Conservation (phyloP, 1,140 invertebrate species). For the Drosophila sturtevanti region DNA sequence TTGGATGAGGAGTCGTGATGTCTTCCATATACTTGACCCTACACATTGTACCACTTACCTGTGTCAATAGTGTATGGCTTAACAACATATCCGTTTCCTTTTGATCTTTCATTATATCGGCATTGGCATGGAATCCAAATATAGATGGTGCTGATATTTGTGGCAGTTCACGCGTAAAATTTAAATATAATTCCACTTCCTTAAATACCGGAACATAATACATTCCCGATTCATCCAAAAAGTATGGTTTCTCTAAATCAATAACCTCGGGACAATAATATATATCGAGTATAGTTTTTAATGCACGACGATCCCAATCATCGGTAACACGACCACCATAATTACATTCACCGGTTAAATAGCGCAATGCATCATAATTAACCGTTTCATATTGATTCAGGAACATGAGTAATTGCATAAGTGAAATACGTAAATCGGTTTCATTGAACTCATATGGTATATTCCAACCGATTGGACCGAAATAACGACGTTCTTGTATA, state of each 20-base stretch:
- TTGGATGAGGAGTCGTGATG: too few relatives aligned
- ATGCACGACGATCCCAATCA: constrained; percentile 95
- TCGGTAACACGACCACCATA: constrained; percentile 98
- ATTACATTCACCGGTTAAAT: constrained; percentile 97
- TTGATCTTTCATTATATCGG: constrained; percentile 97
- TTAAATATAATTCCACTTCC: constrained; percentile 90
- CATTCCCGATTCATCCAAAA: constrained; percentile 86
- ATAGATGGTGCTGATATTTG: constrained; percentile 91
- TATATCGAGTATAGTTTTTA: constrained; percentile 91
- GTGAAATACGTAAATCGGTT: constrained; percentile 94
- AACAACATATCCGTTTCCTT: constrained; percentile 92
- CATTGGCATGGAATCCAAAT: constrained; percentile 97
- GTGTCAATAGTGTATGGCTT: constrained; percentile 91
- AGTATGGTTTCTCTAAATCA: constrained; percentile 84
- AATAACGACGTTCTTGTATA: constrained; percentile 94
- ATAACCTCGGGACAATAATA: constrained; percentile 89
- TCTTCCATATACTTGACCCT: not conserved
- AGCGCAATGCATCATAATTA: constrained; percentile 94
- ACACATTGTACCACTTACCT: constrained; percentile 83
- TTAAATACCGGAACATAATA: constrained; percentile 90
- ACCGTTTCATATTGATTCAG: constrained; percentile 93
- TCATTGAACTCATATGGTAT: constrained; percentile 98
- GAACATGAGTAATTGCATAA: constrained; percentile 94
- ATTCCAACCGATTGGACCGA: constrained; percentile 97
- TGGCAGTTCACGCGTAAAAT: constrained; percentile 91